These are phyloP conservation scores for Oxystoma pomonae DNA, from an alignment of 2,888 invertebrate species.

Conservation along the genomic window DNA sequence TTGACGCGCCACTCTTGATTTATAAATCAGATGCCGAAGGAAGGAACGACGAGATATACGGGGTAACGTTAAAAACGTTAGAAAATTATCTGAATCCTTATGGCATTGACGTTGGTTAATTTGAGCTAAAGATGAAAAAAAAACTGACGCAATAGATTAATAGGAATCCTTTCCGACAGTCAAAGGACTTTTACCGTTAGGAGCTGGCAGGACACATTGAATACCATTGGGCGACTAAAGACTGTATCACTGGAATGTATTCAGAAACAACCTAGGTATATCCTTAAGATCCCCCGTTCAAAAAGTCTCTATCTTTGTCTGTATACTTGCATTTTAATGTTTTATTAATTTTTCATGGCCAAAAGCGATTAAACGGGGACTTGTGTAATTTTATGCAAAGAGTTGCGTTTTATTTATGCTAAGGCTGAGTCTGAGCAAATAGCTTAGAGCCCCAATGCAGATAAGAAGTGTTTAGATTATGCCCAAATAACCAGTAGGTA, in stretches of 20 bases:
- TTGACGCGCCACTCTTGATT: neutral
- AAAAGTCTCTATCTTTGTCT: neutral
- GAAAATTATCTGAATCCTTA: no score
- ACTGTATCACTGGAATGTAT: no score
- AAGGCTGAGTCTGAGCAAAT: conserved; percentile 14
- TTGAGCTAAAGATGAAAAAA: no score
- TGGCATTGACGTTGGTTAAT: no score
- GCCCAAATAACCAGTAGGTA: neutral
- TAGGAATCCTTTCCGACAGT: no score
- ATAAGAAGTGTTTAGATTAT: neutral
- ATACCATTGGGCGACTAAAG: no score
- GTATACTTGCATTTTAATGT: conserved; percentile 23
- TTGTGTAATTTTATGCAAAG: conserved; percentile 25
- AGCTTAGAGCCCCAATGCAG: conserved; percentile 6
- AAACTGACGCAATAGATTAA: no score
- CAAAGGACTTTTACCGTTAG: no score
- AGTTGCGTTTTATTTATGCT: conserved; percentile 22
- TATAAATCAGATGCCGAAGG: neutral
- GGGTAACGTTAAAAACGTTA: no score
- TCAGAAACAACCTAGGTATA: no score
- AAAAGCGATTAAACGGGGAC: conserved; percentile 21
- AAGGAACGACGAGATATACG: no score
- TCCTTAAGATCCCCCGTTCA: neutral
- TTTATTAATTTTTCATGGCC: conserved; percentile 26
- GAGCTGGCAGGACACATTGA: no score